Evolutionary conservation across 2,797 vertebrate species (phyloP), one percentile per base, ranked within the genome.

Genomic region (Intellagama lesueurii): DNA sequence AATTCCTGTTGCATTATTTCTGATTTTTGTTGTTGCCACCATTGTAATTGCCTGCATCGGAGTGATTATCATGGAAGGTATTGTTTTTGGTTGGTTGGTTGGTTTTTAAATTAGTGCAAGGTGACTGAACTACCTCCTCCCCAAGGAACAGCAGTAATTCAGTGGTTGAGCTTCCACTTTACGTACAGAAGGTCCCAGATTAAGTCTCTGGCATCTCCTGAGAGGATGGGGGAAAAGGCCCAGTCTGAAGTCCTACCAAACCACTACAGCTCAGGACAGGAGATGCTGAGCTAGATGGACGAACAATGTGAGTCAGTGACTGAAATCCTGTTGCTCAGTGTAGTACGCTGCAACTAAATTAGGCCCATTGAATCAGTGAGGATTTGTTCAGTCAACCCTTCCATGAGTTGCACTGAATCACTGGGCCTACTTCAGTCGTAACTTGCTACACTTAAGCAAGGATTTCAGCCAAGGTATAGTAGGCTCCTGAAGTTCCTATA

Each of bases 21-120:
- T 98, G 89, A 83, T 95, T 76, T 95, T 98, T 30, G 94, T 97
- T 56, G 91, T 96, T 68, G 85, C 96, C 8, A 97, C 97, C 70
- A 96, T 96, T 22, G 19, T 97, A 69, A 94, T 96, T 80, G 96
- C 97, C 72, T 96, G 97, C 22, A 76, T 97, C 0, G 96, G 97
- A 52, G 95, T 97, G 90, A 90, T 98, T 73, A 89, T 98, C 87
- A 87, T 98, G 92, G 97, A 98, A 98, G 97, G 98, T 98, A 97
- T 76, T 72, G 14, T 81, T 26, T 56, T 75, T 68, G n/a, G 30
- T 8, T 44, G 35, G 75, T 76, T 76, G 35, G 30, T 80, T 40
- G 17, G 5, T 40, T 75, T 75, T 17, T 14, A 32, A 5, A 68
- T 28, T 28, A n/a, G 3, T 14, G 49, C 16, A 24, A 5, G n/a